phyloP scores from a whole-genome alignment of 1,140 invertebrate species.

The Bilobella aurantiaca region DNA sequence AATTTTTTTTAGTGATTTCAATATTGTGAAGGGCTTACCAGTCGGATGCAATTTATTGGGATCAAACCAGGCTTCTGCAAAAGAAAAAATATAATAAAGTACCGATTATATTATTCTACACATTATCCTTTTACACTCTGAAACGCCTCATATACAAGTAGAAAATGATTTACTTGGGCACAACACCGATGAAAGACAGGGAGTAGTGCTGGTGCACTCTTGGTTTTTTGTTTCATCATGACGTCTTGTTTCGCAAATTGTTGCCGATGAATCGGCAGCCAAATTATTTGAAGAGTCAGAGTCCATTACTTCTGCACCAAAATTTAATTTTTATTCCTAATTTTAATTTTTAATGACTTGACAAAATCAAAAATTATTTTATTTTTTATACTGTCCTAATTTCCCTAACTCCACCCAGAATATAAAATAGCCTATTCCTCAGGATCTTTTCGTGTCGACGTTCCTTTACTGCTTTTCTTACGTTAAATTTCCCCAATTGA shows the following conservation, averaged over 20 bases:
- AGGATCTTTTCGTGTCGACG: too few species aligned
- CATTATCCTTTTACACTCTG: too few species aligned
- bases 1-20: background rate
- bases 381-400: too few species aligned
- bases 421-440: too few species aligned
- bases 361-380: too few species aligned
- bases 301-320: background rate
- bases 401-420: too few species aligned
- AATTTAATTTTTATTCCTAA: background rate
- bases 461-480: too few species aligned
- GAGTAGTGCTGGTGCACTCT: conserved; percentile 1
- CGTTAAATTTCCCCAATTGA: too few species aligned
- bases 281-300: background rate
- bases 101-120: background rate
- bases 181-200: conserved; percentile 14
- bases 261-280: background rate
- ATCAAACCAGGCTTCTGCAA: conserved; percentile 83
- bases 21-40: conserved; percentile 55
- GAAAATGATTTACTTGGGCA: conserved; percentile 19
- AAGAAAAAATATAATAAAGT: conserved; percentile 42
- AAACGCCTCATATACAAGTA: too few species aligned
- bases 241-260: background rate
- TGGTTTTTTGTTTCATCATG: background rate
- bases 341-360: too few species aligned
- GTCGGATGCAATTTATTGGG: conserved; percentile 72